Percentiles rank a stretch among this genome's conserved stretches.
Conservation (phyloP, 2,797 vertebrate species). For the Tokudaia muenninki region DNA sequence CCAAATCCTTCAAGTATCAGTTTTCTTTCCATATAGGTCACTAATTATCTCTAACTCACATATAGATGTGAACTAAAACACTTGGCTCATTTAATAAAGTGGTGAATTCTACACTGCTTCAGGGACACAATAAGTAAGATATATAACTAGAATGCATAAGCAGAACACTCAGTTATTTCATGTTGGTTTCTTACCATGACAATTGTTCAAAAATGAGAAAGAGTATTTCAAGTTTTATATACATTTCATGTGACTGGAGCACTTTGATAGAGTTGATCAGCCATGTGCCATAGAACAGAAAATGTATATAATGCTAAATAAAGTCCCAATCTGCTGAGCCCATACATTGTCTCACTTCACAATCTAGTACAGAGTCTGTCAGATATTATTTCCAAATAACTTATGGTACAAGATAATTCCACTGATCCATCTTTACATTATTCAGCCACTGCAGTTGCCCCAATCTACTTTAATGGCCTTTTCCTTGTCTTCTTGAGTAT, state of each 20-base stretch:
- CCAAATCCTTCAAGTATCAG: constrained; percentile 27
- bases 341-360: neutral
- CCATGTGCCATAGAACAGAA: neutral
- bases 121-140: neutral
- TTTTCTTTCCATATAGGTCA: neutral
- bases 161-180: neutral
- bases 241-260: neutral
- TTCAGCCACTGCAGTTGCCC: neutral
- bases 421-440: neutral
- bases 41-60: constrained; percentile 42
- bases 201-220: neutral
- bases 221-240: neutral
- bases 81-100: constrained; percentile 5
- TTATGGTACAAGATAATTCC: neutral
- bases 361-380: neutral
- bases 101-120: constrained; percentile 18
- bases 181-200: constrained; percentile 17
- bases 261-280: neutral
- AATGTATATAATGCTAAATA: neutral
- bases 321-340: neutral
- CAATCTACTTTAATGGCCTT: neutral
- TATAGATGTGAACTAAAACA: neutral
- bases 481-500: neutral
- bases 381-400: neutral
- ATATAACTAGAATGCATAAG: neutral